Evolutionary conservation across 2,888 invertebrate species (phyloP), one percentile per base, ranked within the genome.

Genomic region (Gymnosoma rotundatum): DNA sequence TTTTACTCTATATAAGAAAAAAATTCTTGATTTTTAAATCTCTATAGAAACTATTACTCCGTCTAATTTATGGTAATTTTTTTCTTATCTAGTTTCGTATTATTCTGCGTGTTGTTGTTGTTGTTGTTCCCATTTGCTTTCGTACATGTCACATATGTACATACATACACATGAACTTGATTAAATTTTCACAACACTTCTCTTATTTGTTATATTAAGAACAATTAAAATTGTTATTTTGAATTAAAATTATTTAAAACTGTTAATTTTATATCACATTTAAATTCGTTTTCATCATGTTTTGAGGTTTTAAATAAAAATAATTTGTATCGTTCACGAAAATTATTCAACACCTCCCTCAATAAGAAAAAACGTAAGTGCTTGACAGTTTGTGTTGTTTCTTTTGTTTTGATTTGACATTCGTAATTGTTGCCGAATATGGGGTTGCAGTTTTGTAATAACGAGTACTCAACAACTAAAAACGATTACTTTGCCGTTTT

Each of bases 261-360:
- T 7, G 8, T 12, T 60, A 7, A 32, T 42, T 20, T 52, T 70
- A 58, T 60, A 70, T 79, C 54, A 83, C 67, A 78, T 79, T 66
- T 58, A 60, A 48, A 20, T 52, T 21, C 18, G 6, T 45, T 69
- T 38, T 38, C 7, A 18, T 21, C 7, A 8, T 58, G 9, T 21
- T 25, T 54, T 36, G 10, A 12, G 2, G 4, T 42, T 42, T 42
- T 45, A 25, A 63, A 60, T 25, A 8, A 6, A 45, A 67, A 38
- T 67, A 32, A 82, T 50, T 69, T 66, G 12, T 48, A 42, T 58
- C 10, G 25, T n/a, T 9, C 45, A 25, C 25, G 48, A 48, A 75
- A 73, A 69, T 60, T 69, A 58, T 83, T 70, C 38, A 74, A 70
- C 70, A 83, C 74, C 74, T 70, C 74, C 83, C 66, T 54, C 66